Evolutionary conservation across 2,888 invertebrate genomes (phyloP), one percentile per base, ranked within the genome.

Genomic region (Altica lythri): DNA sequence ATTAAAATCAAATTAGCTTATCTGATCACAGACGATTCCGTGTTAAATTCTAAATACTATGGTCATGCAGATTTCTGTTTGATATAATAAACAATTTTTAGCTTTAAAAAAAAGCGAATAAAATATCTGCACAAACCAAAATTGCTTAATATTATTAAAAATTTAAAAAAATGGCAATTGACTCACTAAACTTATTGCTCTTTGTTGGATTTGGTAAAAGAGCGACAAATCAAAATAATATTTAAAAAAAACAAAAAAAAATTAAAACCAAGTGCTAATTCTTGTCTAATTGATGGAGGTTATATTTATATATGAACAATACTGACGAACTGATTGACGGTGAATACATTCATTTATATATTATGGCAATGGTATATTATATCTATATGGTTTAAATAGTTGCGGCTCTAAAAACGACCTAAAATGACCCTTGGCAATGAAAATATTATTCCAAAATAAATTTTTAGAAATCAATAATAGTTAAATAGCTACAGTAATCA

Each of bases 341-440:
- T 49, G 44, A 53, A 55, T 53, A 57, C 43, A 60, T 56, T 55
- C 60, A 60, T 51, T 57, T 54, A 40, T 49, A 62, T 59, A 57
- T 66, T 68, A 68, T 68, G 67, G 68, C 67, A 67, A 64, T 63
- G 59, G 60, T 62, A 62, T 62, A 63, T 55, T 64, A 60, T 59
- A 64, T 60, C 55, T 61, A 62, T 61, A 62, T 62, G 44, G 44
- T 45, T 37, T 17, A 10, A 25, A 34, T 34, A 37, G 46, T 17
- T 35, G 27, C 46, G 16, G 27, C 37, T 10, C 35, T 34, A 9
- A 9, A 34, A 40, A 13, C 4, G 38, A 22, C 22, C 40, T 13
- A 22, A 19, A 40, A 40, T 38, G n/a, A n/a, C n/a, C n/a, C n/a
- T n/a, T n/a, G n/a, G n/a, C n/a, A n/a, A n/a, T n/a, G n/a, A n/a